Percentiles rank a stretch among this genome's conserved stretches.
phyloP scores from a whole-genome alignment of 2,113 vertebrate genomes.

The Ageneiosus marmoratus region DNA sequence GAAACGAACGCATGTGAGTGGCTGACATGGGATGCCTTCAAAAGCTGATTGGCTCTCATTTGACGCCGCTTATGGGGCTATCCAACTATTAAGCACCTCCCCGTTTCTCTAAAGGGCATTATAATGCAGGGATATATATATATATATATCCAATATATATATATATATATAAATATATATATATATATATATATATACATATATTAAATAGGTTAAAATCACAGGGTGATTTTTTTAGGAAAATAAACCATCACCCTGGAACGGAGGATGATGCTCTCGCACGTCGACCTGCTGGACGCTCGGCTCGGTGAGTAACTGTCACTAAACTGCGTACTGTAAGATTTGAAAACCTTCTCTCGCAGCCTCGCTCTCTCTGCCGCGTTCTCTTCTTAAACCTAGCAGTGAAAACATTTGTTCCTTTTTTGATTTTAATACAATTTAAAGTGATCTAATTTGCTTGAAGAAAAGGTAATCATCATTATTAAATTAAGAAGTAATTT shows the following conservation, averaged over 20 bases:
- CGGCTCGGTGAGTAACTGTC: slow-evolving; percentile 94
- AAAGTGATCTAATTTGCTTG: slow-evolving; percentile 89
- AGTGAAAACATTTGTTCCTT: slow-evolving; percentile 90
- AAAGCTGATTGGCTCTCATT: slow-evolving; percentile 93
- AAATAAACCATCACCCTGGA: slow-evolving; percentile 82
- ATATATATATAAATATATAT: slow-evolving; percentile 89
- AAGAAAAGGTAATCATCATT: slow-evolving; percentile 89
- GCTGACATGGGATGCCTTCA: slow-evolving; percentile 74
- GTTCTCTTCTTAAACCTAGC: slow-evolving; percentile 66
- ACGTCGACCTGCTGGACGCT: slow-evolving; percentile 99
- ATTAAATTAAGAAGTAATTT: slow-evolving; percentile 94
- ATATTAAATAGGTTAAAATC: slow-evolving; percentile 95
- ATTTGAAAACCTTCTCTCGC: slow-evolving; percentile 66
- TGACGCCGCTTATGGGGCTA: slow-evolving; percentile 89
- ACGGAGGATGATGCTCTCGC: slow-evolving; percentile 97
- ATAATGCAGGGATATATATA: slow-evolving; percentile 91
- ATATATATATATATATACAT: slow-evolving; percentile 63
- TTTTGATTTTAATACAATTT: slow-evolving; percentile 85
- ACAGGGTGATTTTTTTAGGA: slow-evolving; percentile 81
- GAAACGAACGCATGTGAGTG: slow-evolving; percentile 67
- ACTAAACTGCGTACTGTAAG: slow-evolving; percentile 79
- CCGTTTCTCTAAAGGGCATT: slow-evolving; percentile 96
- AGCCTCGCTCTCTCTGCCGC: background rate
- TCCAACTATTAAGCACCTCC: slow-evolving; percentile 97
- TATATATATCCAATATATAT: slow-evolving; percentile 79